Evolutionary conservation across 2,888 invertebrate species (phyloP).

Genomic region (Xestia sexstrigata): DNA sequence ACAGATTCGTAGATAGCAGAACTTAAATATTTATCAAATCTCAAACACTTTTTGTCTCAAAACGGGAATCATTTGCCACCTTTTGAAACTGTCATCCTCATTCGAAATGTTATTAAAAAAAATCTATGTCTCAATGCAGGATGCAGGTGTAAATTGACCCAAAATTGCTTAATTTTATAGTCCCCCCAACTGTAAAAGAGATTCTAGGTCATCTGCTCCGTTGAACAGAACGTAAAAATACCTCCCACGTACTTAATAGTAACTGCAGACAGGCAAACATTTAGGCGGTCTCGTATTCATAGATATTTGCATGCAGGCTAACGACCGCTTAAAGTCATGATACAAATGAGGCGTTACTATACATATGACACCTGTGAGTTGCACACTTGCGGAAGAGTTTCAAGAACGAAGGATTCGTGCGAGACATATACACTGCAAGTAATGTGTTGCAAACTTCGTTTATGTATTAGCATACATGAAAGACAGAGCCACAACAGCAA

Average conservation of each 20-base stretch:
- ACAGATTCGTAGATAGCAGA: background rate
- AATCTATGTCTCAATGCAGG: background rate
- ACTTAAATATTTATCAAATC: background rate
- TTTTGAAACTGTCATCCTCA: background rate
- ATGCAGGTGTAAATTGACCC: background rate
- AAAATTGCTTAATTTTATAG: too few relatives aligned
- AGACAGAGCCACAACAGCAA: background rate
- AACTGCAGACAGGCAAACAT: conserved; percentile 30
- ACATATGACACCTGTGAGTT: conserved; percentile 37
- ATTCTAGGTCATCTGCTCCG: conserved; percentile 2
- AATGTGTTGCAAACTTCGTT: conserved; percentile 13
- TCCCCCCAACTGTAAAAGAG: too few relatives aligned
- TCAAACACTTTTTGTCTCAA: background rate
- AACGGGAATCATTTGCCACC: background rate
- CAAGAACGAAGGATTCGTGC: conserved; percentile 51
- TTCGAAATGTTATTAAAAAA: background rate
- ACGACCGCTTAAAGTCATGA: conserved; percentile 54
- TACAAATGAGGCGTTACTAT: conserved; percentile 48
- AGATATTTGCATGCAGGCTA: conserved; percentile 58
- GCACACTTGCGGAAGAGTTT: conserved; percentile 58
- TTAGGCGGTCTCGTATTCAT: conserved; percentile 33
- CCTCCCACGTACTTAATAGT: background rate
- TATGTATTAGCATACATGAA: conserved; percentile 3
- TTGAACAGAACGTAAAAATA: conserved; percentile 24
- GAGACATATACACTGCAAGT: conserved; percentile 39